Evolutionary conservation across 2,113 vertebrate species (phyloP).

Genomic region (Perognathus longimembris): DNA sequence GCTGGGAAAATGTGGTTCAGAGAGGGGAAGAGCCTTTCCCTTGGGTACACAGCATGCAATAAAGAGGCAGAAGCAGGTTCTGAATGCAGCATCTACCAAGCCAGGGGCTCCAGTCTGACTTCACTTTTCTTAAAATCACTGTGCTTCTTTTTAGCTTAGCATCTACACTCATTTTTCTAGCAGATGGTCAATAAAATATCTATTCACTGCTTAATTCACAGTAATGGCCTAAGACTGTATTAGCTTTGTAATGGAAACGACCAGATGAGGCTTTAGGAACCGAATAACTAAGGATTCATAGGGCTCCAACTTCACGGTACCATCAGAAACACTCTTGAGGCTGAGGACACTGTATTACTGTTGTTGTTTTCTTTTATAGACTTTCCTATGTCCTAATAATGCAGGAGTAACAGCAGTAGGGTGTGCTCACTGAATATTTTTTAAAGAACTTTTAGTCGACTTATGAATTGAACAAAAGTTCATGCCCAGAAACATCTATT

Average conservation of each 20-base stretch:
- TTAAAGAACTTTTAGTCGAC: neutral
- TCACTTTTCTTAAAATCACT: neutral
- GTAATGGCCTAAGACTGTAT: neutral
- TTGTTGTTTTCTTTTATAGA: neutral
- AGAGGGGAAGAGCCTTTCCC: neutral
- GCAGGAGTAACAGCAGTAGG: neutral
- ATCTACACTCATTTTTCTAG: neutral
- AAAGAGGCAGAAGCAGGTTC: neutral
- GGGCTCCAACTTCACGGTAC: neutral
- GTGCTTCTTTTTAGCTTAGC: neutral
- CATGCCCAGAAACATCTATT: rapidly evolving
- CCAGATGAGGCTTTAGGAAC: neutral
- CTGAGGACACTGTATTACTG: rapidly evolving
- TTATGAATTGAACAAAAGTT: neutral
- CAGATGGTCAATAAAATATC: neutral
- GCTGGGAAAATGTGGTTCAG: neutral
- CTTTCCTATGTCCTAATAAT: rapidly evolving
- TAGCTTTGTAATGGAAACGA: neutral
- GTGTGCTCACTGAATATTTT: neutral
- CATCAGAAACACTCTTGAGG: neutral
- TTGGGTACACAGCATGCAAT: neutral
- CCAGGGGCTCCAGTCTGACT: too few species aligned
- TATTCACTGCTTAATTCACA: neutral
- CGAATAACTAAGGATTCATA: neutral
- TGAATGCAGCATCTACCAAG: rapidly evolving